Evolutionary conservation across 2,113 vertebrate genomes (phyloP).

Genomic region (Clupea harengus): DNA sequence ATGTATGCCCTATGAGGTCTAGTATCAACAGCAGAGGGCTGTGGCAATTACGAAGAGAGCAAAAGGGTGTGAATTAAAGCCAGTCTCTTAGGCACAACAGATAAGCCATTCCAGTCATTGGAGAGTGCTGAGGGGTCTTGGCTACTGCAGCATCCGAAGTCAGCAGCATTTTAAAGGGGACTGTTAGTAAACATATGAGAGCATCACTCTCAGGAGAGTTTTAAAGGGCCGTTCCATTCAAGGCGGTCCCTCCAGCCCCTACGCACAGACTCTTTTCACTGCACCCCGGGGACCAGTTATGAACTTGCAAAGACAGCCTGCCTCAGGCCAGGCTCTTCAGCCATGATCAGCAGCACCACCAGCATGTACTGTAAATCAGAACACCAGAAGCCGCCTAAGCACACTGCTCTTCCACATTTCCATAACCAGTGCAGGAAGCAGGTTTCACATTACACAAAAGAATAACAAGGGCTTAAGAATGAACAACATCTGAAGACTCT

Average conservation of each 20-base stretch:
- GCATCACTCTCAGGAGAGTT: conserved; percentile 50
- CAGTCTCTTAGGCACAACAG: neutral
- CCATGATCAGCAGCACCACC: conserved; percentile 38
- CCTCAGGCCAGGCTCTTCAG: conserved; percentile 28
- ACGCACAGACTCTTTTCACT: neutral
- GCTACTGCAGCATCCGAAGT: conserved; percentile 39
- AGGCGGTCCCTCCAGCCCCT: conserved; percentile 37
- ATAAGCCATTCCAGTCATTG: neutral
- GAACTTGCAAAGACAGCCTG: conserved; percentile 55
- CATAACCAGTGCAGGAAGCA: too few species aligned
- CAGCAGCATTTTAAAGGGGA: conserved; percentile 50
- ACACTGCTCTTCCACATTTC: neutral
- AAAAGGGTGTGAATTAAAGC: neutral
- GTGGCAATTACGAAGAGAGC: neutral
- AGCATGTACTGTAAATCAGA: neutral
- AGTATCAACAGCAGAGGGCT: neutral
- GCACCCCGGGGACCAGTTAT: conserved; percentile 60
- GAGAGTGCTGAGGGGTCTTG: neutral
- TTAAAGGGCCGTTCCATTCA: conserved; percentile 53
- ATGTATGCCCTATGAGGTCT: neutral
- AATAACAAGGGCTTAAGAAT: neutral
- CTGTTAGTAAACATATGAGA: conserved; percentile 54
- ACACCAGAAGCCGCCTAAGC: neutral
- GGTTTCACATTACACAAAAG: neutral
- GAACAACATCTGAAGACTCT: neutral